phyloP scores from a whole-genome alignment of 2,797 vertebrate genomes.

The Fratercula arctica region DNA sequence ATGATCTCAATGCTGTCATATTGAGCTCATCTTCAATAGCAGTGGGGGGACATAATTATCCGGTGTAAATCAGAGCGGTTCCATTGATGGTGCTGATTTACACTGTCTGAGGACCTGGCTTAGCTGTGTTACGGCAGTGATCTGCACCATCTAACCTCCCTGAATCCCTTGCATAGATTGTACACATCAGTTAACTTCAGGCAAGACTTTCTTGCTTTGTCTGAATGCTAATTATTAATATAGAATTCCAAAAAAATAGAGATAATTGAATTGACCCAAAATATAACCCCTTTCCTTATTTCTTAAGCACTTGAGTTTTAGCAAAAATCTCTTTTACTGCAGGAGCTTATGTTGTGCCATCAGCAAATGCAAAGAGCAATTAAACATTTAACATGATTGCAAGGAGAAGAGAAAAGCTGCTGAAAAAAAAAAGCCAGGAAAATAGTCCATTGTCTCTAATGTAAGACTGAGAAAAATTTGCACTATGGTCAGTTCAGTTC shows the following conservation, averaged over 20 bases:
- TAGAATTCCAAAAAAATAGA: constrained; percentile 32
- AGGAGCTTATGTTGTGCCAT: constrained; percentile 50
- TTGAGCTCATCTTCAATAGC: background rate
- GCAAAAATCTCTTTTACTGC: constrained; percentile 64
- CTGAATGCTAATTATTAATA: constrained; percentile 65
- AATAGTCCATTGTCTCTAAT: background rate
- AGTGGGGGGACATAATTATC: background rate
- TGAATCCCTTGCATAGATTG: constrained; percentile 16
- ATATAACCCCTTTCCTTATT: constrained; percentile 57
- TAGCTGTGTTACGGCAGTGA: background rate
- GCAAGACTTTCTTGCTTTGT: constrained; percentile 30
- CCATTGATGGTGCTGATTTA: background rate
- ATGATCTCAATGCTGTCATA: background rate
- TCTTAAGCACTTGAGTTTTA: constrained; percentile 59
- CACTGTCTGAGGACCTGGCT: background rate
- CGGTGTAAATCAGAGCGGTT: background rate
- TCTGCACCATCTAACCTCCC: constrained; percentile 1
- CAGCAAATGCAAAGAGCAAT: constrained; percentile 68
- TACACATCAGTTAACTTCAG: constrained; percentile 50
- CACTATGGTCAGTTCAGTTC: background rate
- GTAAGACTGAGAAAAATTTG: background rate
- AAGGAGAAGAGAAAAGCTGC: constrained; percentile 26
- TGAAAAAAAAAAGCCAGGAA: background rate
- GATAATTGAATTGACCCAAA: constrained; percentile 62
- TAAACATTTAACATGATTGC: constrained; percentile 68